Evolutionary conservation across 1,140 invertebrate genomes (phyloP).

Genomic region (Charaxes varanes): DNA sequence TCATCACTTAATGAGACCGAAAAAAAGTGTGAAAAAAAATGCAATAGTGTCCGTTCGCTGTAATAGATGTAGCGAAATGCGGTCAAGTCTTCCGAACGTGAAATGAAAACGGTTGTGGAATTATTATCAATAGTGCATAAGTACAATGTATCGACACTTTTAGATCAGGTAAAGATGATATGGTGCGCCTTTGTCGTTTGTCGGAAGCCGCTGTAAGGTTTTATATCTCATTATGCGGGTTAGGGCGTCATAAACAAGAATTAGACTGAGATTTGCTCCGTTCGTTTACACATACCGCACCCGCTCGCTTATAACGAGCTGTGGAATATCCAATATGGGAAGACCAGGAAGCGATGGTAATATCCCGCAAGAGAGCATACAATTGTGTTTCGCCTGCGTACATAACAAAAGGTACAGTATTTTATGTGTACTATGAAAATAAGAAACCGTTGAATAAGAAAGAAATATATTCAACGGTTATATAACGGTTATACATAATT

Average conservation of each 20-base stretch:
- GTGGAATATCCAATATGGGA: slow-evolving; percentile 51
- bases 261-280: slow-evolving; percentile 57
- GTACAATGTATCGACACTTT: slow-evolving; percentile 19
- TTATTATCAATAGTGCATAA: slow-evolving; percentile 15
- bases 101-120: slow-evolving; percentile 22
- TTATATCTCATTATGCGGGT: slow-evolving; percentile 42
- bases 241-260: slow-evolving; percentile 62
- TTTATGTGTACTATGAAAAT: slow-evolving; percentile 23
- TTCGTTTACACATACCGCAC: slow-evolving; percentile 68
- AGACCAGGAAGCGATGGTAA: slow-evolving; percentile 55
- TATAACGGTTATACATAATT: too few species aligned
- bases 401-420: slow-evolving; percentile 22
- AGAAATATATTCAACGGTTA: too few species aligned
- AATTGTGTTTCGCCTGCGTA: slow-evolving; percentile 29
- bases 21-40: slow-evolving; percentile 29
- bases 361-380: slow-evolving; percentile 35
- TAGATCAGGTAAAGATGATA: slow-evolving; percentile 23
- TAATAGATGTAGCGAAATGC: slow-evolving; percentile 22
- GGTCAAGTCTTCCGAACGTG: slow-evolving; percentile 31
- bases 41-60: slow-evolving; percentile 11
- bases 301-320: slow-evolving; percentile 57
- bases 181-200: slow-evolving; percentile 37
- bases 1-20: slow-evolving; percentile 32
- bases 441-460: slow-evolving; percentile 12
- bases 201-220: slow-evolving; percentile 42